These are phyloP conservation scores for Pseudorhiza aurosa DNA, from an alignment of 30 jellyfish, hydroid and myxozoan species.

Conservation along the genomic window DNA sequence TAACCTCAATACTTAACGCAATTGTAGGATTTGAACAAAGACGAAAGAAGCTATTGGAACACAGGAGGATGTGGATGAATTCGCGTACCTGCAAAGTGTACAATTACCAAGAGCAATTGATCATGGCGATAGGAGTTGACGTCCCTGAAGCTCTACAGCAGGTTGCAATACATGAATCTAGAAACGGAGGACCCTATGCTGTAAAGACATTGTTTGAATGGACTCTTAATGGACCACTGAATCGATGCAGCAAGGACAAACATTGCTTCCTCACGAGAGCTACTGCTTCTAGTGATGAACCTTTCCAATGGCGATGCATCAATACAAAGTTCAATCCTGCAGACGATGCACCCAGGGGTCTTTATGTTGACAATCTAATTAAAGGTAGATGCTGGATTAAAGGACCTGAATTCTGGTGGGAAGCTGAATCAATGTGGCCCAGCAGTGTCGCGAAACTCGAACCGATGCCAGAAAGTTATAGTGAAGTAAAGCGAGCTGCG, in stretches of 20 bases:
- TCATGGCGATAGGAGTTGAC: no score
- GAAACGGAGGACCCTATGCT: slow-evolving; percentile 59
- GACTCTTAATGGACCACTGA: slow-evolving; percentile 66
- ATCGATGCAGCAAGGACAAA: not conserved
- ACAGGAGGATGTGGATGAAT: no score
- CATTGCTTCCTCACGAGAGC: not conserved
- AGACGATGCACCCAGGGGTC: slow-evolving; percentile 68
- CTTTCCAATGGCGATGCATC: slow-evolving; percentile 59
- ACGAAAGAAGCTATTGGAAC: no score
- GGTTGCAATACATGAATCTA: slow-evolving; percentile 1
- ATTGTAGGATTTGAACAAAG: slow-evolving; percentile 24
- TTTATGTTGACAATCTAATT: slow-evolving; percentile 6
- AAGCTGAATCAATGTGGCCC: slow-evolving; percentile 12
- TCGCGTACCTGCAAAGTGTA: no score
- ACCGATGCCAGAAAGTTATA: slow-evolving; percentile 33
- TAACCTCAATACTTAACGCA: slow-evolving; percentile 30
- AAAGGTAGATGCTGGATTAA: slow-evolving; percentile 22
- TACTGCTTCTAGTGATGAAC: not conserved
- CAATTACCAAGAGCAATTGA: no score
- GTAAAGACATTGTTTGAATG: slow-evolving; percentile 60
- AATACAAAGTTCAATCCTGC: slow-evolving; percentile 46
- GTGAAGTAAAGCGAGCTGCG: no score
- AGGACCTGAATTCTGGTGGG: slow-evolving; percentile 50
- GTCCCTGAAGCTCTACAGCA: slow-evolving; percentile 71
- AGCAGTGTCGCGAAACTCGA: not conserved